Evolutionary conservation across 1,140 invertebrate genomes (phyloP).

Genomic region (Aphaenogaster floridana): DNA sequence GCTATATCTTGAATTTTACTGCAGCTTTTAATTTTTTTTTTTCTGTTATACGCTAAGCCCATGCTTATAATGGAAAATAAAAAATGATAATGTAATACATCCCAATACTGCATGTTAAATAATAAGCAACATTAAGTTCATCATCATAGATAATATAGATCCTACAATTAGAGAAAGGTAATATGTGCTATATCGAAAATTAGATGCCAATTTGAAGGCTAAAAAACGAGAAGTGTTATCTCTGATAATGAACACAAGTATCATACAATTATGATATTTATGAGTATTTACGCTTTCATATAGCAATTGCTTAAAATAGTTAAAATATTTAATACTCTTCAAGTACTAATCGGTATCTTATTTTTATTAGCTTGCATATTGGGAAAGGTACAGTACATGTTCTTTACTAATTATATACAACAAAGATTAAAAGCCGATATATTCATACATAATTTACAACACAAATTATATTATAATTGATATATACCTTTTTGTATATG

Average conservation of each 20-base stretch:
- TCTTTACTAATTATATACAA: slow-evolving; percentile 70
- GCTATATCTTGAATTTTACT: slow-evolving; percentile 17
- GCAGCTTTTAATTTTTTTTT: slow-evolving; percentile 19
- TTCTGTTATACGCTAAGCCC: slow-evolving; percentile 1
- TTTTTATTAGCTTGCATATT: slow-evolving; percentile 86
- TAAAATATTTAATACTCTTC: slow-evolving; percentile 58
- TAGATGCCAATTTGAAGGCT: neutral
- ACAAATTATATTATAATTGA: slow-evolving; percentile 22
- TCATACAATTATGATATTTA: slow-evolving; percentile 38
- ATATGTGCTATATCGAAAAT: slow-evolving; percentile 4
- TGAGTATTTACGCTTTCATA: slow-evolving; percentile 59
- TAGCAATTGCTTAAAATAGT: slow-evolving; percentile 63
- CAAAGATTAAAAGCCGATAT: slow-evolving; percentile 60
- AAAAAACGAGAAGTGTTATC: slow-evolving; percentile 26
- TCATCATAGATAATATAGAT: slow-evolving; percentile 49
- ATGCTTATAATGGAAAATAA: slow-evolving; percentile 46
- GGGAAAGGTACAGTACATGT: slow-evolving; percentile 84
- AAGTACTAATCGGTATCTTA: slow-evolving; percentile 77
- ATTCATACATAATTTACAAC: slow-evolving; percentile 6
- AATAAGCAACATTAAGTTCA: slow-evolving; percentile 46
- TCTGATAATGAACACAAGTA: slow-evolving; percentile 68
- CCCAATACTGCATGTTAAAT: slow-evolving; percentile 50
- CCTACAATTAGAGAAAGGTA: neutral
- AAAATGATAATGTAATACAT: slow-evolving; percentile 7
- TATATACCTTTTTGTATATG: slow-evolving; percentile 1